Percentiles rank a stretch among this genome's conserved stretches.
Conservation (phyloP, 2,888 invertebrate genomes). For the Pinctada fucata region DNA sequence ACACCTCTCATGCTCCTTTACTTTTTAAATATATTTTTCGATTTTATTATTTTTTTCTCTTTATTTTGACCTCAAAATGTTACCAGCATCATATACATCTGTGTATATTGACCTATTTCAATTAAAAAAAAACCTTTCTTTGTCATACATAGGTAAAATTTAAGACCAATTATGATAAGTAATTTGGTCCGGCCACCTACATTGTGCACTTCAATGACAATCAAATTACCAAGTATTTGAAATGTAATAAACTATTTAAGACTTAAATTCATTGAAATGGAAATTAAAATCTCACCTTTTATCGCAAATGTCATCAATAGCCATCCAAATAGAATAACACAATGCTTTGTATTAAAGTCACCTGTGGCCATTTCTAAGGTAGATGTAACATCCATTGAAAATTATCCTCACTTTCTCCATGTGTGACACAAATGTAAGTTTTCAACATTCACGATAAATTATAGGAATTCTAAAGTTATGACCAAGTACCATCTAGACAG, state of each 20-base stretch:
- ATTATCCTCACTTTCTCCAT: background rate
- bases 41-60: no score
- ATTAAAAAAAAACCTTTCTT: no score
- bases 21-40: no score
- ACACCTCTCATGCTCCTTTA: no score
- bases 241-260: background rate
- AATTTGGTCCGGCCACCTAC: background rate
- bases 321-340: background rate
- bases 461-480: background rate
- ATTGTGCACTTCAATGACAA: background rate
- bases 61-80: no score
- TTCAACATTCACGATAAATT: background rate
- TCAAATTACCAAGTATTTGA: background rate
- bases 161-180: no score
- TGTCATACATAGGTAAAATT: no score
- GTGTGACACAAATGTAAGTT: background rate
- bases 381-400: background rate
- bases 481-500: background rate
- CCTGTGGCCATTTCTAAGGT: background rate
- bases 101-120: no score
- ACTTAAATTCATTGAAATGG: background rate
- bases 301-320: background rate
- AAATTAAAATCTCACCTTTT: background rate
- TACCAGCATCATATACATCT: no score
- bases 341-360: background rate